A percentile compares a stretch with the other conserved stretches of the same genome.
Evolutionary conservation across 1,140 invertebrate species (phyloP).

Genomic region (Plectrocnemia conspersa): DNA sequence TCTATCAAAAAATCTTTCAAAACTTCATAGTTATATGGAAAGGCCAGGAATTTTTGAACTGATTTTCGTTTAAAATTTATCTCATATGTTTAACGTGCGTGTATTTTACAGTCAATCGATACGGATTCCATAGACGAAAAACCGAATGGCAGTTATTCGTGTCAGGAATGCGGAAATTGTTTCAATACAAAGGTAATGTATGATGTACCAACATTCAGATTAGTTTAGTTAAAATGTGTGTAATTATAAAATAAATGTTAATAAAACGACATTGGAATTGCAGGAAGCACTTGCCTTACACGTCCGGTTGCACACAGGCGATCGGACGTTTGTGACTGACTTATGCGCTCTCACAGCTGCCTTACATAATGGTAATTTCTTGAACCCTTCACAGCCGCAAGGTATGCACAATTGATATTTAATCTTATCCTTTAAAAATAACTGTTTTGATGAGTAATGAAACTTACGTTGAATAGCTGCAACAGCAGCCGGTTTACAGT

Average conservation of each 20-base stretch:
- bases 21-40: neutral
- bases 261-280: slow-evolving; percentile 60
- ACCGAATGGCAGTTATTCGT: slow-evolving; percentile 42
- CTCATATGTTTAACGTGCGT: slow-evolving; percentile 6
- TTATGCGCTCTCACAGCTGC: slow-evolving; percentile 75
- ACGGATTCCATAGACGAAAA: slow-evolving; percentile 47
- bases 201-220: neutral
- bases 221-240: neutral
- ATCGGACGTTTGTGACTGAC: slow-evolving; percentile 79
- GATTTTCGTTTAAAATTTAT: neutral
- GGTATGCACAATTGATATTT: slow-evolving; percentile 40
- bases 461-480: slow-evolving; percentile 14
- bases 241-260: neutral
- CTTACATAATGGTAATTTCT: slow-evolving; percentile 62
- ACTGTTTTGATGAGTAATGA: neutral
- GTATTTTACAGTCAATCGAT: slow-evolving; percentile 42
- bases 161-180: slow-evolving; percentile 50
- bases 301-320: slow-evolving; percentile 74
- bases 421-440: neutral
- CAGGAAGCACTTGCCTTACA: slow-evolving; percentile 73
- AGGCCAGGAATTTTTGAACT: slow-evolving; percentile 3
- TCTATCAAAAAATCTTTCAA: neutral
- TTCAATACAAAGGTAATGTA: slow-evolving; percentile 46
- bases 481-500: slow-evolving; percentile 27
- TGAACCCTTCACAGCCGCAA: slow-evolving; percentile 52